Percentiles rank a stretch among this genome's conserved stretches.
Evolutionary conservation across 2,113 vertebrate genomes (phyloP).

Genomic region (Myotis brandtii): DNA sequence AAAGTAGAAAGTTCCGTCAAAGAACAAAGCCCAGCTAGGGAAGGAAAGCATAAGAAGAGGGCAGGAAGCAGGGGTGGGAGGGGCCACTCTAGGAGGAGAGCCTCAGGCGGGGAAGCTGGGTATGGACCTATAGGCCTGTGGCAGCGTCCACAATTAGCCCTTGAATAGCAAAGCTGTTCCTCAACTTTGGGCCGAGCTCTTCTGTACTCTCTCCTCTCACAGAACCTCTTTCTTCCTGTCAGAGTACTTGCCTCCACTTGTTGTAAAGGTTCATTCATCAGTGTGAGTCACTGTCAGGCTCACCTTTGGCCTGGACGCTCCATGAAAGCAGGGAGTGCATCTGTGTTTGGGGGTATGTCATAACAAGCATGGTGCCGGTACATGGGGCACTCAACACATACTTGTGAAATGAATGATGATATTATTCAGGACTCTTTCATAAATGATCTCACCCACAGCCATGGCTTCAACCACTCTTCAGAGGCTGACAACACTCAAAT

Average conservation of each 20-base stretch:
- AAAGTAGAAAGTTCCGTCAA: neutral
- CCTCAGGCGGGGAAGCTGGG: neutral
- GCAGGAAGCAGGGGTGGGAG: neutral
- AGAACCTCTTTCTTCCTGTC: neutral
- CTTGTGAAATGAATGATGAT: neutral
- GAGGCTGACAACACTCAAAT: neutral
- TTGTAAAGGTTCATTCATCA: neutral
- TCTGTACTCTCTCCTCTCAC: neutral
- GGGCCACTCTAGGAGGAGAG: neutral
- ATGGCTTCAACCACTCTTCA: neutral
- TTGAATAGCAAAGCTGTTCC: neutral
- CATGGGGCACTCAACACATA: neutral
- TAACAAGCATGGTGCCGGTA: neutral
- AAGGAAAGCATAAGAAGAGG: neutral
- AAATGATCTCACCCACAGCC: neutral
- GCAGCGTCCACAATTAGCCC: neutral
- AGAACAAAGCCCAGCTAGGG: neutral
- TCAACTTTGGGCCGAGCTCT: neutral
- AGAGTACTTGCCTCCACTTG: neutral
- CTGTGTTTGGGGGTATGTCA: neutral
- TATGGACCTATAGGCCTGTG: neutral
- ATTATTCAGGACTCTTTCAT: neutral
- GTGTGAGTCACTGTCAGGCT: neutral
- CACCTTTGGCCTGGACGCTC: neutral
- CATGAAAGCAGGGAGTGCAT: neutral